Conservation (phyloP, 2,888 invertebrate species). For the Octonoba sinensis region DNA sequence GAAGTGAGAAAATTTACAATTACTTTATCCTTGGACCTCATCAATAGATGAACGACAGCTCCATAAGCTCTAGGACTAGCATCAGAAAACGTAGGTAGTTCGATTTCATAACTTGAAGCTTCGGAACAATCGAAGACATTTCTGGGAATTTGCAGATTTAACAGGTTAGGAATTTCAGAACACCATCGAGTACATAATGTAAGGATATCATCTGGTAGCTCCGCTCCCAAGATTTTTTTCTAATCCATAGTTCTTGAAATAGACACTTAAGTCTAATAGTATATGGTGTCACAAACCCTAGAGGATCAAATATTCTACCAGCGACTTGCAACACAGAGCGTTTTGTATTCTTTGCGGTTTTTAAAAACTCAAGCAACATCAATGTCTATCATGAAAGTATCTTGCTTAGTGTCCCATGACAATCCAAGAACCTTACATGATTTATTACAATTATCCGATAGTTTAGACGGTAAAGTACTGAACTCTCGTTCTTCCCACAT, state of each 20-base stretch:
- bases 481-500: too few species aligned
- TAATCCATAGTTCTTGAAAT: conserved; percentile 4
- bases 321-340: too few species aligned
- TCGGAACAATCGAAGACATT: neutral
- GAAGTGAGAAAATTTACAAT: neutral
- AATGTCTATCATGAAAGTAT: neutral
- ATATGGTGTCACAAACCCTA: too few species aligned
- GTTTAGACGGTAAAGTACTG: too few species aligned
- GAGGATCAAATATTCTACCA: too few species aligned
- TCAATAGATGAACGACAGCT: neutral
- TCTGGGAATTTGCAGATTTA: neutral
- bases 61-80: conserved; percentile 8
- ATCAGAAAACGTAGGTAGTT: conserved; percentile 4
- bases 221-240: conserved; percentile 6
- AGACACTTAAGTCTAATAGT: conserved; percentile 7
- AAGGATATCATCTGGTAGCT: neutral
- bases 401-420: neutral
- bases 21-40: neutral
- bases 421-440: too few species aligned
- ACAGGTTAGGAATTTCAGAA: neutral
- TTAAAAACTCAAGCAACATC: neutral
- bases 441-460: too few species aligned
- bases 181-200: neutral
- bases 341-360: neutral
- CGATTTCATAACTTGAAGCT: neutral